Base-by-base conservation (phyloP, 2,113 vertebrate genomes). In the Clinocottus analis region DNA sequence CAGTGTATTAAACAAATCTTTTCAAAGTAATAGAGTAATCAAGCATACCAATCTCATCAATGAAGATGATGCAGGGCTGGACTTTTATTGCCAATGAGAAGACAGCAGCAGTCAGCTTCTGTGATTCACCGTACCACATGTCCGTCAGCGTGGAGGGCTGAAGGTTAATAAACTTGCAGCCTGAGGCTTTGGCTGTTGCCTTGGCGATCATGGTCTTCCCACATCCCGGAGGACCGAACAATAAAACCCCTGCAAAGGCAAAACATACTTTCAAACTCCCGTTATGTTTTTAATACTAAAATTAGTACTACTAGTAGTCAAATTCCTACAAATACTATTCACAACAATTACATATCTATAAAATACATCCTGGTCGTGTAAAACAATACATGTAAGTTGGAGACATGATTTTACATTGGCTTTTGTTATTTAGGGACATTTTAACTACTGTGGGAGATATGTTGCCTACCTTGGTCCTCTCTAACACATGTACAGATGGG, bases 121-220 rank as follows among this genome's bases (percentile, higher is more conserved):
- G 95, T 0, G 94, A 95, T 76, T 96, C 95, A 0, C 95, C 95
- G 1, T 95, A 96, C 95, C 95, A 96, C 91, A 95, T 96, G 82
- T 96, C 95, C 0, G 94, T 95, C 90, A 96, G 75, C 0, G 93
- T 94, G 70, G 95, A 95, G 4, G 95, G 91, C 89, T 96, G 95
- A 5, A 96, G 91, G 88, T 96, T 95, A 75, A 96, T 93, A 77
- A 96, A 96, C 75, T 92, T 94, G 85, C 95, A 96, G 7, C 94
- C 95, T 0, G 94, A 95, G 13, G 94, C 94, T 91, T 90, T 94
- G 45, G 94, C 95, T 12, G 93, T 95, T 77, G 94, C 96, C 86
- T 95, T 96, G 77, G 95, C 95, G 1, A 95, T 94, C 87, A 96
- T 91, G n/a, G 95, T 96, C 90, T 96, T 96, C 25, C 95, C 95